phyloP scores from a whole-genome alignment of 1,140 invertebrate genomes.

The Panagrolaimus sp. region DNA sequence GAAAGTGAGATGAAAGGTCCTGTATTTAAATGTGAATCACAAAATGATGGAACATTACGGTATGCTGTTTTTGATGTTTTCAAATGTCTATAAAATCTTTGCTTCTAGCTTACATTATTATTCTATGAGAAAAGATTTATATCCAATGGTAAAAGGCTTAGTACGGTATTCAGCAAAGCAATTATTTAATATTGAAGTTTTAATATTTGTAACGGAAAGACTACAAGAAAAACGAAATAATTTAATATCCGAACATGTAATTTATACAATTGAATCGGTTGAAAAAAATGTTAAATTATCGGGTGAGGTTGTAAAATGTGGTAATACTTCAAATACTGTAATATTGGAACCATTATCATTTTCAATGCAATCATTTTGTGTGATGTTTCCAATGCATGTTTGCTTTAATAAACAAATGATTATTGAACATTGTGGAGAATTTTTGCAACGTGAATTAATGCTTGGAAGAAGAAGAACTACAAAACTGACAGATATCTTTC shows the following conservation, averaged over 20 bases:
- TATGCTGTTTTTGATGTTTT: too few species aligned
- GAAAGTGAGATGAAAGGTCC: constrained; percentile 39
- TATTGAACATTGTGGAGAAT: constrained; percentile 58
- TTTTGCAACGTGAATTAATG: too few species aligned
- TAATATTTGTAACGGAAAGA: too few species aligned
- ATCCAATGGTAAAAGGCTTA: constrained; percentile 61
- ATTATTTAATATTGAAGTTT: constrained; percentile 53
- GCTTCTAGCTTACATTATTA: constrained; percentile 61
- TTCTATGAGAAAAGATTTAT: constrained; percentile 58
- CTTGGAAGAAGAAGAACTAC: too few species aligned
- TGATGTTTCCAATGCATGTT: constrained; percentile 60
- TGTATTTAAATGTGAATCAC: constrained; percentile 59
- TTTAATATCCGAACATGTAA: too few species aligned
- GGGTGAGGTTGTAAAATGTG: background rate
- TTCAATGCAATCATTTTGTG: constrained; percentile 38
- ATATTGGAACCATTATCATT: too few species aligned
- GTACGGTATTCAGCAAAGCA: constrained; percentile 41
- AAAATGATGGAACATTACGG: constrained; percentile 58
- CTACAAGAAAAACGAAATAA: constrained; percentile 50
- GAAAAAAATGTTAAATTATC: too few species aligned
- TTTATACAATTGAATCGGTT: too few species aligned
- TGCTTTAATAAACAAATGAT: constrained; percentile 58
- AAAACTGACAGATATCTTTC: constrained; percentile 51
- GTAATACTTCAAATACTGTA: too few species aligned
- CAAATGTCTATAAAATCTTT: too few species aligned